Percentiles rank a stretch among this genome's conserved stretches.
Conservation (phyloP, 2,113 vertebrate species). For the Xiphophorus hellerii region DNA sequence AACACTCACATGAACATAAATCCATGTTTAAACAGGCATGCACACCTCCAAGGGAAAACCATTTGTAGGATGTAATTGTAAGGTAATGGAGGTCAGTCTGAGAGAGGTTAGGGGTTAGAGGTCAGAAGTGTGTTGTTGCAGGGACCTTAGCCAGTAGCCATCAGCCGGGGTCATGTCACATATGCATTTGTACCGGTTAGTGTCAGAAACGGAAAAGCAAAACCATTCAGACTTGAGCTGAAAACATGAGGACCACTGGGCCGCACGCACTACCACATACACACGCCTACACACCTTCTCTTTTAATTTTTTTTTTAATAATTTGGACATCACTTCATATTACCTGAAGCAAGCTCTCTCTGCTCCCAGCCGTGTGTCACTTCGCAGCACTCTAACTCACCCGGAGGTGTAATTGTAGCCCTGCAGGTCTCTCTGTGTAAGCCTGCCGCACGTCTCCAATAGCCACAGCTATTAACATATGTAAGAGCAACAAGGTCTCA, state of each 20-base stretch:
- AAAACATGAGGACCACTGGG: constrained; percentile 12
- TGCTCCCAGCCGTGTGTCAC: constrained; percentile 35
- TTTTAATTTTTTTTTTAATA: constrained; percentile 12
- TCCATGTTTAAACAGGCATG: not conserved
- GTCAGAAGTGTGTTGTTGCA: constrained; percentile 57
- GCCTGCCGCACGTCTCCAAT: constrained; percentile 27
- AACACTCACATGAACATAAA: constrained; percentile 13
- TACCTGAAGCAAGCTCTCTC: constrained; percentile 44
- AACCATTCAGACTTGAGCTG: constrained; percentile 11
- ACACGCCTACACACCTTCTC: constrained; percentile 5
- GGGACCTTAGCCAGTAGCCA: constrained; percentile 41
- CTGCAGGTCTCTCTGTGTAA: constrained; percentile 23
- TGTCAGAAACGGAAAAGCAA: constrained; percentile 15
- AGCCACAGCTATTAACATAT: constrained; percentile 58
- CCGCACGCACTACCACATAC: not conserved
- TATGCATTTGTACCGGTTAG: constrained; percentile 17
- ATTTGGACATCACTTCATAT: constrained; percentile 70
- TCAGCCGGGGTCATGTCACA: constrained; percentile 9
- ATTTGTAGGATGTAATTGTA: constrained; percentile 76
- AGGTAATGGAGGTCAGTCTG: constrained; percentile 79
- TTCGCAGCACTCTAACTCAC: constrained; percentile 4
- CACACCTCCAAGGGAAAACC: constrained; percentile 76
- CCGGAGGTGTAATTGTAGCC: constrained; percentile 53
- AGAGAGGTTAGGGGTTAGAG: constrained; percentile 58
- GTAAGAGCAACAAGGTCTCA: constrained; percentile 60